A percentile compares a stretch with the other conserved stretches of the same genome.
Conservation (phyloP, 2,113 vertebrate species). For the Deroptyus accipitrinus region DNA sequence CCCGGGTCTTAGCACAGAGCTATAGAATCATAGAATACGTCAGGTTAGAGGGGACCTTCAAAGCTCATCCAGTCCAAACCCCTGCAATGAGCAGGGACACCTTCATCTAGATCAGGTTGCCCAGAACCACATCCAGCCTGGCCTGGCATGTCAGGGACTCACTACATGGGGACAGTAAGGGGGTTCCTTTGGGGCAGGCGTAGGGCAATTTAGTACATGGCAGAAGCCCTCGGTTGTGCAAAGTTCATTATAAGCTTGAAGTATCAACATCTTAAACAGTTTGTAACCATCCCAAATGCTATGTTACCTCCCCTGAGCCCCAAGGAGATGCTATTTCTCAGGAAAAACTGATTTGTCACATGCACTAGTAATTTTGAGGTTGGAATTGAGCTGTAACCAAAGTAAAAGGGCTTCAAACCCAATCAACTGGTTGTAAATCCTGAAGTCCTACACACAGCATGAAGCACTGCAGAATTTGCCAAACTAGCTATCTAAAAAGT, state of each 20-base stretch:
- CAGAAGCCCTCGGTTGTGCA: not conserved
- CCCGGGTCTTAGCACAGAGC: accelerated
- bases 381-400: not conserved
- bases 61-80: not conserved
- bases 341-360: not conserved
- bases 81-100: not conserved
- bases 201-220: accelerated
- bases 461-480: not conserved
- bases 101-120: not conserved
- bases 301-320: not conserved
- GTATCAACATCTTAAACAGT: not conserved
- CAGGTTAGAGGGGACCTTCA: not conserved
- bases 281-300: not conserved
- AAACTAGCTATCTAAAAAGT: not conserved
- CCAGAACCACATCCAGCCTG: not conserved
- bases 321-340: not conserved
- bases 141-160: accelerated
- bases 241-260: not conserved
- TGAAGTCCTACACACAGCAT: not conserved
- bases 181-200: not conserved
- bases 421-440: not conserved
- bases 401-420: not conserved
- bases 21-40: not conserved
- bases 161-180: accelerated
- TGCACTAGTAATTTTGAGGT: not conserved